phyloP scores from a whole-genome alignment of 2,113 vertebrate genomes.

The Anolis carolinensis region DNA sequence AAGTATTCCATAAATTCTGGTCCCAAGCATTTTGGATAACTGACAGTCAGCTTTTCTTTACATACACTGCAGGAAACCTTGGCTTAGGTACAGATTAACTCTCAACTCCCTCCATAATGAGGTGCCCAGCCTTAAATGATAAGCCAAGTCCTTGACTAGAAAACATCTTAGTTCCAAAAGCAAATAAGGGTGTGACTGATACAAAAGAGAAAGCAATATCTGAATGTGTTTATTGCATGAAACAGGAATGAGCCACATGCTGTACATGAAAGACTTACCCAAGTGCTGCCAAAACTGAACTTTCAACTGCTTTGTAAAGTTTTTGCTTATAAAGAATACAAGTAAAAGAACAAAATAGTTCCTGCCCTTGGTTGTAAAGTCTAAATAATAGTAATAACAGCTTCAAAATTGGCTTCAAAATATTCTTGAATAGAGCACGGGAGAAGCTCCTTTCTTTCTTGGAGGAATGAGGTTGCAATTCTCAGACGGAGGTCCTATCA shows the following conservation, averaged over 20 bases:
- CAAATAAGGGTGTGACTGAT: background rate
- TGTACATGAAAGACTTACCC: background rate
- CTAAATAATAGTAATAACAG: too few relatives aligned
- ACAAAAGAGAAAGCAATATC: background rate
- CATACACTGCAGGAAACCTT: too few relatives aligned
- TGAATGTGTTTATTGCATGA: background rate
- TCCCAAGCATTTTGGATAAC: too few relatives aligned
- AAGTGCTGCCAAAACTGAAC: background rate
- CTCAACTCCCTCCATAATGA: background rate
- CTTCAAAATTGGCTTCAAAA: too few relatives aligned
- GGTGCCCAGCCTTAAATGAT: conserved; percentile 9
- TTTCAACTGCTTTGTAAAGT: conserved; percentile 6
- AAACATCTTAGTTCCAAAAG: conserved; percentile 27
- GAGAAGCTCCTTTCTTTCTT: too few relatives aligned
- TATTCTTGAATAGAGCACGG: too few relatives aligned
- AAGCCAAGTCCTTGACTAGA: conserved; percentile 26
- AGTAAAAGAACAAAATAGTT: too few relatives aligned
- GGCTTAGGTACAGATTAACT: background rate
- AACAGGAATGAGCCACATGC: background rate
- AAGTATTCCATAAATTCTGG: too few relatives aligned
- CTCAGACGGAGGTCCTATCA: too few relatives aligned
- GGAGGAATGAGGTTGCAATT: too few relatives aligned
- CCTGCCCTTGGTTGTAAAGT: too few relatives aligned
- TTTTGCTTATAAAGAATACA: background rate
- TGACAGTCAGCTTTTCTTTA: background rate